phyloP scores from a whole-genome alignment of 2,113 vertebrate genomes.

The Triplophysa siluroides region DNA sequence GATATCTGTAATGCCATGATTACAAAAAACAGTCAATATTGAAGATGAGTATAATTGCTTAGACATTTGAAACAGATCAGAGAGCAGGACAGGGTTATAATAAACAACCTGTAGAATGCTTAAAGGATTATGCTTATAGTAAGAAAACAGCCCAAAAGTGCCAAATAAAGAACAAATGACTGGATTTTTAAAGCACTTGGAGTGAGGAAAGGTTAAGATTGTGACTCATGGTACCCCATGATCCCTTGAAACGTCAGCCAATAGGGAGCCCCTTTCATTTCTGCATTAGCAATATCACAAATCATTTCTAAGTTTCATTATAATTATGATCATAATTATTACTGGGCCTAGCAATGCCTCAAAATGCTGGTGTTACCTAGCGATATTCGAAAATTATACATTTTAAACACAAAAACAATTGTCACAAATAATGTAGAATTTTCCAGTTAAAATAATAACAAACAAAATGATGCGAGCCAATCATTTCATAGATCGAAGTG shows the following conservation, averaged over 20 bases:
- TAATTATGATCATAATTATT: slow-evolving; percentile 28
- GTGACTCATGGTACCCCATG: slow-evolving; percentile 32
- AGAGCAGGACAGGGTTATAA: neutral
- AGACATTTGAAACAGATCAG: slow-evolving; percentile 7
- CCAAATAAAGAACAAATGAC: slow-evolving; percentile 25
- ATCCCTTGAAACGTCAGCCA: slow-evolving; percentile 35
- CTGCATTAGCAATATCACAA: slow-evolving; percentile 10
- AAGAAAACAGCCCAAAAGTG: slow-evolving; percentile 27
- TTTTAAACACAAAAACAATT: slow-evolving; percentile 57
- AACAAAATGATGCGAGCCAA: neutral
- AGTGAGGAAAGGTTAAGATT: slow-evolving; percentile 39
- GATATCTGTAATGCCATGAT: slow-evolving; percentile 5
- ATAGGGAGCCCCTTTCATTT: slow-evolving; percentile 23
- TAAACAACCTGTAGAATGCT: neutral
- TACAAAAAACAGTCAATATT: slow-evolving; percentile 21
- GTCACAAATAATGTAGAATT: slow-evolving; percentile 17
- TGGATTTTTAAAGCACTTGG: slow-evolving; percentile 55
- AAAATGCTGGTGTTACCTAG: slow-evolving; percentile 1
- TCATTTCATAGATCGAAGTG: slow-evolving; percentile 20
- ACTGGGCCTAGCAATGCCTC: neutral
- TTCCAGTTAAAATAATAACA: slow-evolving; percentile 46
- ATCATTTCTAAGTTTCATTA: slow-evolving; percentile 5
- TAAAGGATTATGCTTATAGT: slow-evolving; percentile 20
- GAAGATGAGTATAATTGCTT: slow-evolving; percentile 23
- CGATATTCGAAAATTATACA: neutral